Percentiles rank a stretch among this genome's conserved stretches.
These are phyloP conservation scores for Heterodera carotae DNA, from an alignment of 1,140 invertebrate genomes.

Conservation along the genomic window DNA sequence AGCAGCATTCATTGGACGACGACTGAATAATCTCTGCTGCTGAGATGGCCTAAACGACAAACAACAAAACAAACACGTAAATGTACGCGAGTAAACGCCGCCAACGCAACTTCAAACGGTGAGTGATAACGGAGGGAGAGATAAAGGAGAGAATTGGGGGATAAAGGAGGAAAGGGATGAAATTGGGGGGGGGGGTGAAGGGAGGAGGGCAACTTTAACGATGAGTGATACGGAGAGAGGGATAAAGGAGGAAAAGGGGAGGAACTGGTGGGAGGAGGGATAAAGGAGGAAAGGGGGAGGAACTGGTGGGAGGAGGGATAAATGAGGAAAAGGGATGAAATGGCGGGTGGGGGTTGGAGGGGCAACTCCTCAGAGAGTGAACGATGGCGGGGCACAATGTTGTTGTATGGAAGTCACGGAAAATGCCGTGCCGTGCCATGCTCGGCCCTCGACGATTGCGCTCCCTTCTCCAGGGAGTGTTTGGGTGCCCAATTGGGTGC, in stretches of 20 bases:
- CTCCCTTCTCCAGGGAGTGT: neutral
- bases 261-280: too few species aligned
- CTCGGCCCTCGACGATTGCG: conserved; percentile 6
- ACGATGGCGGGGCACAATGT: neutral
- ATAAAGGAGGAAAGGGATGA: neutral
- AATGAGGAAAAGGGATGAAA: neutral
- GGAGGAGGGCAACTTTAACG: neutral
- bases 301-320: too few species aligned
- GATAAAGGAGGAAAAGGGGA: neutral
- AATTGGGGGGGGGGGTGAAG: too few species aligned
- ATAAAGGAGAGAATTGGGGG: neutral
- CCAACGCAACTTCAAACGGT: conserved; percentile 44
- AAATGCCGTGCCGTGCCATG: conserved; percentile 26
- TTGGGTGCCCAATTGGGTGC: neutral
- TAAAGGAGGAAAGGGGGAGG: neutral
- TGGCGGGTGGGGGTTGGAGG: neutral
- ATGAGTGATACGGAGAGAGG: too few species aligned
- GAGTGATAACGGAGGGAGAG: neutral
- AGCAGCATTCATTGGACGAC: too few species aligned
- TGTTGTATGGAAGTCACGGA: conserved; percentile 27
- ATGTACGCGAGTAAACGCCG: conserved; percentile 41
- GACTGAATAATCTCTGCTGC: too few species aligned
- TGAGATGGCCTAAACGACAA: neutral
- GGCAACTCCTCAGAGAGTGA: neutral
- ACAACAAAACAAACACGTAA: neutral